Percentiles rank a stretch among this genome's conserved stretches.
phyloP scores from a whole-genome alignment of 2,797 vertebrate species.

The Huso huso region DNA sequence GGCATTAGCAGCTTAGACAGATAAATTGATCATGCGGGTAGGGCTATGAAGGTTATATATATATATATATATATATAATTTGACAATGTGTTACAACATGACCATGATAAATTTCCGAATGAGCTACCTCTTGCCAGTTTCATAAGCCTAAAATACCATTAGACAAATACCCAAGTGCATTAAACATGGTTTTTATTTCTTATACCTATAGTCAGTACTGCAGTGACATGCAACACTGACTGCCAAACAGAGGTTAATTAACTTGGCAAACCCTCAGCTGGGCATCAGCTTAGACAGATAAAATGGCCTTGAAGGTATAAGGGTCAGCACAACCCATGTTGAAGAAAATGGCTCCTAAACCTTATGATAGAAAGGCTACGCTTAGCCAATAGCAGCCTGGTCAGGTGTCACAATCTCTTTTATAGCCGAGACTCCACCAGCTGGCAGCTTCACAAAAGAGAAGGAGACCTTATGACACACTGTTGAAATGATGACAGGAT shows the following conservation, averaged over 20 bases:
- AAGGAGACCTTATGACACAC: conserved; percentile 8
- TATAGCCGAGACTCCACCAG: conserved; percentile 30
- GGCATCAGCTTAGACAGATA: conserved; percentile 40
- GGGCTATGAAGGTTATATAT: too few relatives aligned
- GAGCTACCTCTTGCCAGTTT: too few relatives aligned
- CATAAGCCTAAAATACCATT: too few relatives aligned
- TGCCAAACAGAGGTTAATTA: conserved; percentile 64
- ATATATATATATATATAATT: too few relatives aligned
- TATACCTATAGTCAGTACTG: too few relatives aligned
- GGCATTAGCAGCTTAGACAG: too few relatives aligned
- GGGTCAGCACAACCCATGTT: conserved; percentile 52
- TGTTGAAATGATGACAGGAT: conserved; percentile 28
- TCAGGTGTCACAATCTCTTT: conserved; percentile 37
- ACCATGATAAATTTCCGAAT: too few relatives aligned
- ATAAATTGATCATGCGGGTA: too few relatives aligned
- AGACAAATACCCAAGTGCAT: too few relatives aligned
- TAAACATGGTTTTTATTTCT: too few relatives aligned
- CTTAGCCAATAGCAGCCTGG: conserved; percentile 24
- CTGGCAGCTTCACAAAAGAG: conserved; percentile 8
- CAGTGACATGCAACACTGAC: conserved; percentile 41
- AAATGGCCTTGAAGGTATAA: conserved; percentile 38
- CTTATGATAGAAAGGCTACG: conserved; percentile 36
- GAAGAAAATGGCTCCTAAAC: conserved; percentile 41
- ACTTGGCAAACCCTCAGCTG: conserved; percentile 48
- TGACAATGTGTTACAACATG: too few relatives aligned